Conservation (phyloP, 2,888 invertebrate genomes). For the Syrista parreyssii region DNA sequence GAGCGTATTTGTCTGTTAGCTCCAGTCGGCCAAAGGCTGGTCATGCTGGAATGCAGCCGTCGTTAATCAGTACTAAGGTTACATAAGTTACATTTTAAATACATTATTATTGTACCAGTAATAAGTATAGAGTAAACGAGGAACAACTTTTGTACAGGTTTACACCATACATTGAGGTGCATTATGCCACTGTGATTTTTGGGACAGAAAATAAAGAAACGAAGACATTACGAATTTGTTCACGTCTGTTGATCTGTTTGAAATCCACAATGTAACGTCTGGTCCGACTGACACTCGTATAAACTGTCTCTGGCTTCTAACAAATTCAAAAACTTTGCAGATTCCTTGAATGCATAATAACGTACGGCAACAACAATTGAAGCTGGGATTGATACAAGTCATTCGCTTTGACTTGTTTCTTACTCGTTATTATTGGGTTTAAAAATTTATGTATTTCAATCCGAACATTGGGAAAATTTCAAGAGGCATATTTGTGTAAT, state of each 20-base stretch:
- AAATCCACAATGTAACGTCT: neutral
- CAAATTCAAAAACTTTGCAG: neutral
- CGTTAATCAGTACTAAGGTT: slow-evolving; percentile 65
- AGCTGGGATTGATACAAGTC: neutral
- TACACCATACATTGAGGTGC: slow-evolving; percentile 49
- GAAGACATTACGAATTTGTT: slow-evolving; percentile 14
- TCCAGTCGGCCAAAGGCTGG: slow-evolving; percentile 65
- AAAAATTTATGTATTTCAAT: neutral
- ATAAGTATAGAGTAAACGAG: slow-evolving; percentile 51
- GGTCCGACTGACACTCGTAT: neutral
- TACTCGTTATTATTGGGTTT: neutral
- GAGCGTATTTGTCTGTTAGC: slow-evolving; percentile 67
- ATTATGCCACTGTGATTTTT: slow-evolving; percentile 55
- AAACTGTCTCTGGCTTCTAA: neutral
- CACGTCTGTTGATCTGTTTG: neutral
- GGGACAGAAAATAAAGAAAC: slow-evolving; percentile 53
- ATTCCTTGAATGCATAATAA: neutral
- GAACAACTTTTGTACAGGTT: slow-evolving; percentile 58
- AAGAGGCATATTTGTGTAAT: neutral
- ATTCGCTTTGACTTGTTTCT: neutral
- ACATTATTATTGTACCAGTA: slow-evolving; percentile 60
- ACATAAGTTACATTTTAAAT: slow-evolving; percentile 66
- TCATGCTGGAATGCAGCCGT: slow-evolving; percentile 65
- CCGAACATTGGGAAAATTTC: neutral
- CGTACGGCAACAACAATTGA: neutral